Evolutionary conservation across 2,113 vertebrate species (phyloP).

Genomic region (Bubo bubo): DNA sequence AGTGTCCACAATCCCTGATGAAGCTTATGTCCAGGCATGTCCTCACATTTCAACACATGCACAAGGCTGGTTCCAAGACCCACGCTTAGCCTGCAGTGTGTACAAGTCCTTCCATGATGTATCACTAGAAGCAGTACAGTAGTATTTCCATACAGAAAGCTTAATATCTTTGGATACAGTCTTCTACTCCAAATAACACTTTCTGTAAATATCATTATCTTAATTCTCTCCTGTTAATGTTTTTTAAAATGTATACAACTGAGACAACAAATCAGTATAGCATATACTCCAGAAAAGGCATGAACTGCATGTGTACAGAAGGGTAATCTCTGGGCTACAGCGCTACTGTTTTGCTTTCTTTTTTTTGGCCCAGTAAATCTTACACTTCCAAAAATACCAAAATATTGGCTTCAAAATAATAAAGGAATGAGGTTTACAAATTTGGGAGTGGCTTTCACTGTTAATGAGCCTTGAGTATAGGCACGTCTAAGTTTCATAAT

Average conservation of each 20-base stretch:
- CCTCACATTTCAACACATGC: rapidly evolving
- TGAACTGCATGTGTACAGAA: background rate
- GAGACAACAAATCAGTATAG: background rate
- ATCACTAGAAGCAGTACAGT: background rate
- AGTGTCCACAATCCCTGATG: background rate
- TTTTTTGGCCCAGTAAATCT: background rate
- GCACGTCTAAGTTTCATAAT: background rate
- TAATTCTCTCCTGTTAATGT: background rate
- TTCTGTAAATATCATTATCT: background rate
- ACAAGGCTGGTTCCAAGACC: background rate
- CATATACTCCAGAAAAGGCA: background rate
- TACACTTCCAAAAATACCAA: background rate
- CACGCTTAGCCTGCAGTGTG: background rate
- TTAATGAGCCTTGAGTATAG: background rate
- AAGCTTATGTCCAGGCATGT: background rate
- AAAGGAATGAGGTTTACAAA: background rate
- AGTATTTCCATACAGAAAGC: background rate
- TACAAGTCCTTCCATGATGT: background rate
- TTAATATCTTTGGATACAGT: background rate
- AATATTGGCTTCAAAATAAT: background rate
- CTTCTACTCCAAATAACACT: background rate
- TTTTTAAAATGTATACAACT: background rate
- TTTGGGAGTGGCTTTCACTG: background rate
- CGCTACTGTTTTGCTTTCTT: background rate
- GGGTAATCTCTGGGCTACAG: background rate